Evolutionary conservation across 2,797 vertebrate species (phyloP).

Genomic region (Lacerta bilineata): DNA sequence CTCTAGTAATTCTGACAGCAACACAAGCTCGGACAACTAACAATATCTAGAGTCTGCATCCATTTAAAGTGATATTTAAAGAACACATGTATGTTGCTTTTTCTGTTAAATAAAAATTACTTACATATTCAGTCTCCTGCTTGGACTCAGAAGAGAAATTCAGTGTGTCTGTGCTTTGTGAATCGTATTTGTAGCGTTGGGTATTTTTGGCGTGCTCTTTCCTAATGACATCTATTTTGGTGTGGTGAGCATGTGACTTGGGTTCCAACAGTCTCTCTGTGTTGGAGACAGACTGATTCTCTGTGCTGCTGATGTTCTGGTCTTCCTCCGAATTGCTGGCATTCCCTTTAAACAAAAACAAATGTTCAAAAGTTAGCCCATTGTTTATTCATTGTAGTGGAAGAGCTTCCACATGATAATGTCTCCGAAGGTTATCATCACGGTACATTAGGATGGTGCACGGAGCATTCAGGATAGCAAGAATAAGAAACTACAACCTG

Average conservation of each 20-base stretch:
- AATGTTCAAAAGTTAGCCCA: slow-evolving; percentile 31
- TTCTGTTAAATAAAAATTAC: slow-evolving; percentile 65
- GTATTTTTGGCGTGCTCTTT: slow-evolving; percentile 88
- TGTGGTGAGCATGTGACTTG: slow-evolving; percentile 78
- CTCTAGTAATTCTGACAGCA: neutral
- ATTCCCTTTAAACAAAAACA: slow-evolving; percentile 80
- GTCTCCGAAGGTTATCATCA: neutral
- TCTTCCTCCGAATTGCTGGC: slow-evolving; percentile 85
- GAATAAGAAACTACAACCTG: neutral
- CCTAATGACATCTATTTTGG: slow-evolving; percentile 86
- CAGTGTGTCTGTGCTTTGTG: slow-evolving; percentile 88
- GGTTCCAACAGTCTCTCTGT: slow-evolving; percentile 76
- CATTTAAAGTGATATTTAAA: neutral
- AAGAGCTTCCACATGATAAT: fast-evolving
- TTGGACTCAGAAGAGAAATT: slow-evolving; percentile 93
- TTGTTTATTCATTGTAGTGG: neutral
- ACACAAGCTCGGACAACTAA: fast-evolving
- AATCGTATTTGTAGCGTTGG: slow-evolving; percentile 89
- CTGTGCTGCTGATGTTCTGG: slow-evolving; percentile 73
- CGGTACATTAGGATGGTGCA: neutral
- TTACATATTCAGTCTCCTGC: slow-evolving; percentile 91
- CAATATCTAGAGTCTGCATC: neutral
- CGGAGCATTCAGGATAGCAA: neutral
- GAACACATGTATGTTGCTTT: slow-evolving; percentile 6
- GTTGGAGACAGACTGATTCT: slow-evolving; percentile 77